Evolutionary conservation across 2,797 vertebrate genomes (phyloP), one percentile per base, ranked within the genome.

Genomic region (Epinephelus awoara): DNA sequence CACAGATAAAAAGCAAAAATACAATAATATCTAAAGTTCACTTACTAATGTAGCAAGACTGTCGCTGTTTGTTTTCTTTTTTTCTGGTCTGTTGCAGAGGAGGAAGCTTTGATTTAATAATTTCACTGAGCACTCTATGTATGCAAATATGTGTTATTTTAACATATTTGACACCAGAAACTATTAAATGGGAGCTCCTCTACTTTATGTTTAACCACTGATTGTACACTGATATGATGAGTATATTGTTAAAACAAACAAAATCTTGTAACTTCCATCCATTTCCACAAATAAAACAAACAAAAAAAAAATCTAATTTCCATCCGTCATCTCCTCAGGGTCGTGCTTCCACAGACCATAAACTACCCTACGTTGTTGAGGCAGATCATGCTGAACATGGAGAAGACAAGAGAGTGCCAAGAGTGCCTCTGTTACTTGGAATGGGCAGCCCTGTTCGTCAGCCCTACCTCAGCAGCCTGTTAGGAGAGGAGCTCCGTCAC

Each of bases 401-500:
- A 15, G 87, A 91, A 0, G 81, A 91, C 42, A 10, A 44, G 50
- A 78, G 65, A 34, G 23, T 23, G 23, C 23, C 23, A 23, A 95
- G 93, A 54, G 85, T 95, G 71, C 92, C 96, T 62, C 90, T 97
- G 90, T 94, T 96, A 65, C 96, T 96, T 59, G 93, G 87, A 49
- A 87, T 92, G 65, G 92, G 94, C 77, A 94, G 95, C 75, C 95
- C 96, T 0, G 88, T 89, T 0, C 95, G 76, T 58, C 94, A 93
- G 0, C 90, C 96, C 59, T 94, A 96, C 63, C 94, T 97, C 56
- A 94, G 95, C 87, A 94, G 94, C 82, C 92, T 97, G 88, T 85
- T 97, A 79, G 96, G 96, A 0, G 96, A 98, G 55, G 97, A 98
- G 88, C 89, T 97, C 29, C 93, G 92, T 11, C 96, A 95, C 85